These are phyloP conservation scores for Drosophila ananassae DNA, from an alignment of 1,140 invertebrate species.

Conservation along the genomic window DNA sequence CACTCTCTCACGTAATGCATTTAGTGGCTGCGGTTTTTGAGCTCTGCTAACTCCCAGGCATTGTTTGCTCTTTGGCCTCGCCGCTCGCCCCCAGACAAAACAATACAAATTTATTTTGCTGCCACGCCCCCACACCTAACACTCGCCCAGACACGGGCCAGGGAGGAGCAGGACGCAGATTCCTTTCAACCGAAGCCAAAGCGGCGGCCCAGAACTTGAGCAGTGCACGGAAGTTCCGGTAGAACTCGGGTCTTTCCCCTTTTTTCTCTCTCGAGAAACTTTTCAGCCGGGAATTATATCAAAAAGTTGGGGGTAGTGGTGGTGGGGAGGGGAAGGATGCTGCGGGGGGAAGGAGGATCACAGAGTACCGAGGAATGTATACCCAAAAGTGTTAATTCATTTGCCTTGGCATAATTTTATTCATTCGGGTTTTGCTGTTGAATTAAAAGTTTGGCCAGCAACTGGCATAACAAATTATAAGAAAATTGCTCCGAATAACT, in stretches of 20 bases:
- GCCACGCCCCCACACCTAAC: slow-evolving; percentile 31
- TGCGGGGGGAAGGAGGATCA: slow-evolving; percentile 8
- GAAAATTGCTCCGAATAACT: slow-evolving; percentile 46
- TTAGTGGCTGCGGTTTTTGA: slow-evolving; percentile 81
- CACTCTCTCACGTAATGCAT: slow-evolving; percentile 68
- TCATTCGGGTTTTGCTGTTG: slow-evolving; percentile 47
- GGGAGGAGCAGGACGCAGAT: slow-evolving; percentile 11
- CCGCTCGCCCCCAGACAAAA: slow-evolving; percentile 57
- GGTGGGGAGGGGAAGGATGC: slow-evolving; percentile 9
- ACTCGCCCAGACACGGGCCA: not conserved
- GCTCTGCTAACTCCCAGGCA: slow-evolving; percentile 55
- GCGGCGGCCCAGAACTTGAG: slow-evolving; percentile 75
- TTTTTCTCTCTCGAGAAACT: slow-evolving; percentile 39
- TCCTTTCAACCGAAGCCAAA: slow-evolving; percentile 57
- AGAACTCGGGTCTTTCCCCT: slow-evolving; percentile 29
- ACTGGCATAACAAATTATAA: slow-evolving; percentile 66
- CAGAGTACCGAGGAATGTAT: slow-evolving; percentile 16
- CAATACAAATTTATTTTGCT: slow-evolving; percentile 74
- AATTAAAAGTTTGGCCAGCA: slow-evolving; percentile 73
- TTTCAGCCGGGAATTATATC: slow-evolving; percentile 54
- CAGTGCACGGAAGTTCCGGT: slow-evolving; percentile 76
- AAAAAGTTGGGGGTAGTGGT: slow-evolving; percentile 18
- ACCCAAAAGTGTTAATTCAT: slow-evolving; percentile 76
- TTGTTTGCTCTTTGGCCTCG: slow-evolving; percentile 81
- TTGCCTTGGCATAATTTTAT: slow-evolving; percentile 70